phyloP scores from a whole-genome alignment of 2,113 vertebrate species.

The Balaeniceps rex region DNA sequence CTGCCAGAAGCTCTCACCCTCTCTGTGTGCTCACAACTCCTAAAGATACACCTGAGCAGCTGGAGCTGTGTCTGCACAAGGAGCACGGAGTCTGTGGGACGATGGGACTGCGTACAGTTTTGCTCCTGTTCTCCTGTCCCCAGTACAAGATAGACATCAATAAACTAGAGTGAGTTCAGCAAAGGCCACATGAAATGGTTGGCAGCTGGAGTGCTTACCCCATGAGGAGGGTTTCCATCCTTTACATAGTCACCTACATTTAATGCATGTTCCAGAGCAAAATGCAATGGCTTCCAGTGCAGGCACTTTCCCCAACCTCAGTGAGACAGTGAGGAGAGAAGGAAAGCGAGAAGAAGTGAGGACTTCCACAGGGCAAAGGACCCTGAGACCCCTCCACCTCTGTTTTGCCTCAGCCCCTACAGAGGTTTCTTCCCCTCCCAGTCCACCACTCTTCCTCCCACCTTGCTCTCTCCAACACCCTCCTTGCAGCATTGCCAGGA shows the following conservation, averaged over 20 bases:
- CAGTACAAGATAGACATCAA: not conserved
- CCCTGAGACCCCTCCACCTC: not conserved
- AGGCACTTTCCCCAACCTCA: not conserved
- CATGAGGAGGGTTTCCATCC: rapidly evolving
- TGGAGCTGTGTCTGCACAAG: not conserved
- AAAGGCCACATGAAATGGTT: not conserved
- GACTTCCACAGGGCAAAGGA: not conserved
- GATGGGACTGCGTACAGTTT: not conserved
- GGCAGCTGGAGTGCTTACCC: not conserved
- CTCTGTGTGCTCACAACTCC: not conserved
- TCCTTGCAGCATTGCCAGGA: not conserved
- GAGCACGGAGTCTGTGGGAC: not conserved
- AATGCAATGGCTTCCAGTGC: not conserved
- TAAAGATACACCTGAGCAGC: not conserved
- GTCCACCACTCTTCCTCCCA: not conserved
- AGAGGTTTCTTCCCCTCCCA: not conserved
- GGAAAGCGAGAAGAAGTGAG: not conserved
- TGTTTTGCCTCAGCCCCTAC: not conserved
- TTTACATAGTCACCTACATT: not conserved
- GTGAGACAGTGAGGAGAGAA: not conserved
- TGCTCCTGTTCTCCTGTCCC: not conserved
- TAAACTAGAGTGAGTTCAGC: not conserved
- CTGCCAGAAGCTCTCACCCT: not conserved
- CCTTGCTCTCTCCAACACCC: not conserved
- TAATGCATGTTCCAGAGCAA: not conserved